Conservation (phyloP, 2,888 invertebrate genomes). For the Patella ulyssiponensis region DNA sequence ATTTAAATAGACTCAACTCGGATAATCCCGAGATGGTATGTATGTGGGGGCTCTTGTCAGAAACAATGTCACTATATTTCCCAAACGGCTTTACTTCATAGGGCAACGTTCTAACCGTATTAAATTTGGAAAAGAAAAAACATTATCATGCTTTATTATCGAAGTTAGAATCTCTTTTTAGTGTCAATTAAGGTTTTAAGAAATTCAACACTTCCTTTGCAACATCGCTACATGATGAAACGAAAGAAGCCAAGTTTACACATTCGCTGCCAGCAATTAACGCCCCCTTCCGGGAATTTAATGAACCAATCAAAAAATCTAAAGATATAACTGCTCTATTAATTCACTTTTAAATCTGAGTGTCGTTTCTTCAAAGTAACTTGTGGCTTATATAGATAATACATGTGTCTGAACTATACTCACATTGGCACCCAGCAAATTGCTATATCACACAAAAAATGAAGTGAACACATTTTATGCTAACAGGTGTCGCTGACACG, state of each 20-base stretch:
- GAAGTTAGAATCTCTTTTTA: conserved; percentile 5
- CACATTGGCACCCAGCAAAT: background rate
- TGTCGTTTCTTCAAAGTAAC: conserved; percentile 3
- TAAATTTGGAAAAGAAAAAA: background rate
- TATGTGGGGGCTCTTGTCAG: too few species aligned
- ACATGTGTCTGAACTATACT: conserved; percentile 2
- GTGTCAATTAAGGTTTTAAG: background rate
- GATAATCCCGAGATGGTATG: too few species aligned
- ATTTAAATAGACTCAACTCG: too few species aligned
- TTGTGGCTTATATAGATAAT: conserved; percentile 3
- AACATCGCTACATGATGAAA: background rate
- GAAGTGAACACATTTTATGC: background rate
- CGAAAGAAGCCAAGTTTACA: background rate
- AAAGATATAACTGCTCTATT: conserved; percentile 17
- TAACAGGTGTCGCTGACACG: conserved; percentile 9
- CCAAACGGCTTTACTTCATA: too few species aligned
- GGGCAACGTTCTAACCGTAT: too few species aligned
- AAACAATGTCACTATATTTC: too few species aligned
- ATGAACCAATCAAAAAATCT: conserved; percentile 16
- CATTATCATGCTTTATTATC: background rate
- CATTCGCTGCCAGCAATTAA: conserved; percentile 2
- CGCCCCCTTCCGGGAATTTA: conserved; percentile 26
- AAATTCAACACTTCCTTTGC: conserved; percentile 9
- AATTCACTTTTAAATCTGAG: conserved; percentile 4
- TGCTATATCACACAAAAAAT: background rate